Percentiles rank a stretch among this genome's conserved stretches.
Evolutionary conservation across 2,888 invertebrate genomes (phyloP).

Genomic region (Dugesia japonica): DNA sequence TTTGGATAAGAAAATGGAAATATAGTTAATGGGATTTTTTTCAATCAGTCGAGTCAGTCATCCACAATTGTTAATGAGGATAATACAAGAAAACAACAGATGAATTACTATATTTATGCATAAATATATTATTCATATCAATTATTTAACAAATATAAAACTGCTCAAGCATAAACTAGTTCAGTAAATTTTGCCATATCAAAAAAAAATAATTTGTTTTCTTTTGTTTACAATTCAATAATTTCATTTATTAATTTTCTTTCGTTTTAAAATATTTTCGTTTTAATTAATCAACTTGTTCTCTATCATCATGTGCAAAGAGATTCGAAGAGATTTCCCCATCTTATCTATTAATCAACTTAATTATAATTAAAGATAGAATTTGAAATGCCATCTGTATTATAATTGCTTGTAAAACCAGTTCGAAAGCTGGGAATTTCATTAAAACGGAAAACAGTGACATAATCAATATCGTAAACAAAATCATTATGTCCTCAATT

Average conservation of each 20-base stretch:
- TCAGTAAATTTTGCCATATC: too few relatives aligned
- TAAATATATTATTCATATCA: neutral
- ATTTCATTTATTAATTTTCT: neutral
- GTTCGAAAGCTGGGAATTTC: neutral
- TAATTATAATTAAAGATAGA: neutral
- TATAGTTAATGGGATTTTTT: neutral
- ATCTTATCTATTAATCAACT: neutral
- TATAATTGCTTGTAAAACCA: constrained; percentile 1
- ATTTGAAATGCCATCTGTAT: neutral
- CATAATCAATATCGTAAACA: neutral
- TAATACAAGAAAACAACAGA: neutral
- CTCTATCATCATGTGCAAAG: neutral
- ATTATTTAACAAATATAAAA: neutral
- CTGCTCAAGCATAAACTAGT: neutral
- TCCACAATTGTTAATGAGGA: neutral
- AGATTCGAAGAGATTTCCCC: neutral
- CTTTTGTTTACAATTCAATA: neutral
- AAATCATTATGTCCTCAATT: constrained; percentile 20
- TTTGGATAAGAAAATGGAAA: neutral
- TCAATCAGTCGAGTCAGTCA: neutral
- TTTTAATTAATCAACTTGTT: neutral
- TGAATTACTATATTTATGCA: neutral
- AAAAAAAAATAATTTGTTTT: too few relatives aligned
- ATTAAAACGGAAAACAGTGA: neutral
- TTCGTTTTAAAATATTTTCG: neutral